A percentile compares a stretch with the other conserved stretches of the same genome.
phyloP scores from a whole-genome alignment of 64 coral and sea anemone species.

The Cladopsammia gracilis region DNA sequence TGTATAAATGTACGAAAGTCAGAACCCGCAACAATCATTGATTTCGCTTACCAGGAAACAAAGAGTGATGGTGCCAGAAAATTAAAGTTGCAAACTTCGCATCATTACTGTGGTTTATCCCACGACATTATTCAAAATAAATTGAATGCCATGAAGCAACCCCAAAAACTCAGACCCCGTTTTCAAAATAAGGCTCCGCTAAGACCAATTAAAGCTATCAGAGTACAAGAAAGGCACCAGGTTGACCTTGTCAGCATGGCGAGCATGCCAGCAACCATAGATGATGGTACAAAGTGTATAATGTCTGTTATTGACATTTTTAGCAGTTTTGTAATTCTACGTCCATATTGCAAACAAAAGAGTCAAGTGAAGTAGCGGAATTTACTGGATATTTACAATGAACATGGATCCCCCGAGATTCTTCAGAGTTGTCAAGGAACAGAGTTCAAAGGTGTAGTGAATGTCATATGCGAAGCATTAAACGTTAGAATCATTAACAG shows the following conservation, averaged over 20 bases:
- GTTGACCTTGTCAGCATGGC: conserved; percentile 35
- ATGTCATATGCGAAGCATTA: conserved; percentile 6
- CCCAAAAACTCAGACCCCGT: conserved; percentile 6
- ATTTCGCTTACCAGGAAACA: neutral
- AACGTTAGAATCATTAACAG: conserved; percentile 12
- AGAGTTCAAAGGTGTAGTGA: conserved; percentile 35
- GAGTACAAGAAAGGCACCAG: no score
- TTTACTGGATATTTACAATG: conserved; percentile 41
- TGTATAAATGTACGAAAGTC: conserved; percentile 1
- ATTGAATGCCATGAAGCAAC: conserved; percentile 31
- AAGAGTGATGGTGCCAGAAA: conserved; percentile 31
- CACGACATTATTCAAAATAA: neutral
- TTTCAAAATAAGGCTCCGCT: no score
- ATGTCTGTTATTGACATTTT: conserved; percentile 64
- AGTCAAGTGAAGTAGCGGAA: conserved; percentile 17
- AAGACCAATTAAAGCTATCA: no score
- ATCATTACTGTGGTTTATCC: conserved; percentile 36
- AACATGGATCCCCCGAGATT: conserved; percentile 45
- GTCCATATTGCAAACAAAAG: conserved; percentile 22
- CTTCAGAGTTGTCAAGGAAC: conserved; percentile 24
- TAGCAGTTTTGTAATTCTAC: conserved; percentile 40
- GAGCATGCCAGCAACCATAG: conserved; percentile 23
- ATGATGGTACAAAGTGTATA: conserved; percentile 42
- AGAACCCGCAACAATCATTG: neutral
- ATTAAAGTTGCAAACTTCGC: no score